Conservation (phyloP, 2,113 vertebrate species). For the Apus apus region DNA sequence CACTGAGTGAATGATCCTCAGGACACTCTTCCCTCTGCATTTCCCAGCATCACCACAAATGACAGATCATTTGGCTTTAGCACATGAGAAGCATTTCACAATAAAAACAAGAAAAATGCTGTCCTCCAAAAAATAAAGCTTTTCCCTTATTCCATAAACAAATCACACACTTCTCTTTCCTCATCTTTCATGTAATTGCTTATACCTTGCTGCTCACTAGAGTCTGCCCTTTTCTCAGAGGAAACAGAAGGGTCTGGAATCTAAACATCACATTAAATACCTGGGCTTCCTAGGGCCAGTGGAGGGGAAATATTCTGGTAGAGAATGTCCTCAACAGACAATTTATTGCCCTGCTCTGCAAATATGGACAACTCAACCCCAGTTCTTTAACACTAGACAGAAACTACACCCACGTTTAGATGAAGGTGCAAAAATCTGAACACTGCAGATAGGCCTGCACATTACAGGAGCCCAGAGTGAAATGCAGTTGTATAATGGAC, state of each 20-base stretch:
- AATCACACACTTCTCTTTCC: background rate
- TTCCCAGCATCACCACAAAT: background rate
- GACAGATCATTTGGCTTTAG: background rate
- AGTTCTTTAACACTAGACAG: background rate
- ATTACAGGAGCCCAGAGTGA: background rate
- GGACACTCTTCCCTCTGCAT: background rate
- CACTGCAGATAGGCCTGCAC: accelerated
- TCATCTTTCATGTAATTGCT: background rate
- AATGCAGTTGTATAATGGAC: background rate
- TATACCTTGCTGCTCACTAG: background rate
- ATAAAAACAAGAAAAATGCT: background rate
- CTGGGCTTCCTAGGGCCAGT: background rate
- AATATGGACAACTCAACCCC: background rate
- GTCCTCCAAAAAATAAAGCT: background rate
- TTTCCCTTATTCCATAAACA: background rate
- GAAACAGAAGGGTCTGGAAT: background rate
- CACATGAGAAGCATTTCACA: background rate
- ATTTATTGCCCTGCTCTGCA: background rate
- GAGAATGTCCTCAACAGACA: background rate
- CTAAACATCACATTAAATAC: background rate
- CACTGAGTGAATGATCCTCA: background rate
- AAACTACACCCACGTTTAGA: background rate
- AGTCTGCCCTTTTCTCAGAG: background rate
- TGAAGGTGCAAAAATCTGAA: background rate
- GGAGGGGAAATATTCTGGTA: background rate